Evolutionary conservation across 2,797 vertebrate genomes (phyloP), one percentile per base, ranked within the genome.

Genomic region (Gadopsis bispinosus): DNA sequence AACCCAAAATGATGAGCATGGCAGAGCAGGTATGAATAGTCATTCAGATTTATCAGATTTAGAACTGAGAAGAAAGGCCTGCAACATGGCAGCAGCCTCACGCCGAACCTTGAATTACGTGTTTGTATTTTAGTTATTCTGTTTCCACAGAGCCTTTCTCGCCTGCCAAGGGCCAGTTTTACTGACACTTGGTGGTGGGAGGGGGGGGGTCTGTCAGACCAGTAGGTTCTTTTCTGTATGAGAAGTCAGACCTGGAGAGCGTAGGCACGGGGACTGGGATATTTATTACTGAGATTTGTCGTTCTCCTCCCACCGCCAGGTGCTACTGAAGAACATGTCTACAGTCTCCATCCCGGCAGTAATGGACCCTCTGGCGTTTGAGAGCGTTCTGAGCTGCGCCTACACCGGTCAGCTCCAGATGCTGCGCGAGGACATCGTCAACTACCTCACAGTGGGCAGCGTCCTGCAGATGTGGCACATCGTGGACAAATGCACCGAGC

Each of bases 381-480:
- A 97, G 92, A 96, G 95, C 17, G 97, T 99, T 14, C 85, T 99
- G 84, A 96, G 95, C 58, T 97, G 97, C 0, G 97, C 97, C 17
- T 99, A 99, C 94, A 98, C 97, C 0, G 97, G 97, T 0, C 96
- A 95, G 83, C 96, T 99, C 4, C 93, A 91, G 71, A 97, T 98
- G 97, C 94, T 96, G 0, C 94, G 96, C 0, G 96, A 96, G 0
- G 97, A 98, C 87, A 75, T 99, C n/a, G 97, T 98, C 76, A 97
- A 97, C 94, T 97, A 97, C 93, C 93, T 98, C 80, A 98, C 97
- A 0, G 97, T 99, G 88, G 97, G 97, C 12, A 98, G 97, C 60
- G 97, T 98, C 73, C 96, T 99, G n/a, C 97, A 99, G 91, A 98
- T 99, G 97, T 99, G 97, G 97, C 97, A 98, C 93, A 97, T 98